These are phyloP conservation scores for Aramus guarauna DNA, from an alignment of 2,113 vertebrate species.

Conservation along the genomic window DNA sequence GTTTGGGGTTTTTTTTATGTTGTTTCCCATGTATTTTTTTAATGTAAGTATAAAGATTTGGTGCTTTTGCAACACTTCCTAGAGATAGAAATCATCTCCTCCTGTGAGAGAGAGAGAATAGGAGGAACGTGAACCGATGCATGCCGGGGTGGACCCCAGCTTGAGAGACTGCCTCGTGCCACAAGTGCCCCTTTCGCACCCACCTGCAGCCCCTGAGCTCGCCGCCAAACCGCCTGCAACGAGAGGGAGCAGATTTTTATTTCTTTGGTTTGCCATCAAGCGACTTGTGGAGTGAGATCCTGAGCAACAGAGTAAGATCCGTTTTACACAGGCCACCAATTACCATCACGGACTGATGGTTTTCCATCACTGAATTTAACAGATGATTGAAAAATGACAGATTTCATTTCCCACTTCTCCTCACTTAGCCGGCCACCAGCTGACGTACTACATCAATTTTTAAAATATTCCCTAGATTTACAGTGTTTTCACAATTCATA, in stretches of 20 bases:
- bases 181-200: accelerated
- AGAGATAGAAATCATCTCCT: not conserved
- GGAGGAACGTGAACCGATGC: not conserved
- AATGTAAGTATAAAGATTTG: not conserved
- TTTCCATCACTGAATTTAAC: not conserved
- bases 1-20: not conserved
- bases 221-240: not conserved
- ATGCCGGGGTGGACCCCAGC: accelerated
- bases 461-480: not conserved
- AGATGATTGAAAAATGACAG: not conserved
- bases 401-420: not conserved
- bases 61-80: not conserved
- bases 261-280: not conserved
- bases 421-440: not conserved
- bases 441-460: not conserved
- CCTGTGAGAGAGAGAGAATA: not conserved
- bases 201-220: too few species aligned
- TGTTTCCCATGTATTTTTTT: not conserved
- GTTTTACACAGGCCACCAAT: not conserved
- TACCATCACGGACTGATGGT: not conserved
- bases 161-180: not conserved
- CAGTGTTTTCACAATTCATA: not conserved
- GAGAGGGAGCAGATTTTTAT: not conserved
- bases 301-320: not conserved
- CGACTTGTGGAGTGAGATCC: not conserved